phyloP scores from a whole-genome alignment of 2,113 vertebrate species.

The Argyrosomus japonicus region DNA sequence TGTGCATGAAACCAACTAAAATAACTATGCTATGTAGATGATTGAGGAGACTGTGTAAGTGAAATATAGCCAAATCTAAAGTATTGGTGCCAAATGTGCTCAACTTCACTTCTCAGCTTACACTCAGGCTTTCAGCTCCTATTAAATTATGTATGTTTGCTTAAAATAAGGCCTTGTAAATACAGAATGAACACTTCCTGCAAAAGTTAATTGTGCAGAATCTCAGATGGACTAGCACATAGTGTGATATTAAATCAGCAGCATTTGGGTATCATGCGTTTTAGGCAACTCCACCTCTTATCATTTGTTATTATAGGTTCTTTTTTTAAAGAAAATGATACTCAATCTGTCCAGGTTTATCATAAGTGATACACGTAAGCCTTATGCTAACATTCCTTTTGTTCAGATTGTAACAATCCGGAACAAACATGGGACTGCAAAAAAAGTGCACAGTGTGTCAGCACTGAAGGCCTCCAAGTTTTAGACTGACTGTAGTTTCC shows the following conservation, averaged over 20 bases:
- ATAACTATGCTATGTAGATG: background rate
- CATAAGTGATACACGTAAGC: background rate
- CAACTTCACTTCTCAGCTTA: background rate
- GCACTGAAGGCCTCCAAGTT: background rate
- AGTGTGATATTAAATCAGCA: background rate
- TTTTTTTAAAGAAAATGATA: background rate
- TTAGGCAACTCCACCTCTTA: background rate
- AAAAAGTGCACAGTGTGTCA: background rate
- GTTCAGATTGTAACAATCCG: background rate
- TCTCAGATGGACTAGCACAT: background rate
- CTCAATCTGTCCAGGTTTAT: background rate
- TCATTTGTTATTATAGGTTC: background rate
- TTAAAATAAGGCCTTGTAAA: background rate
- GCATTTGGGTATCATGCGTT: background rate
- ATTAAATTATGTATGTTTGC: background rate
- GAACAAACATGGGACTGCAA: background rate
- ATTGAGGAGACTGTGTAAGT: background rate
- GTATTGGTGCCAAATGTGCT: background rate
- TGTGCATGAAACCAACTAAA: background rate
- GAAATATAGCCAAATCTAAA: background rate
- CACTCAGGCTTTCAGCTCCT: background rate
- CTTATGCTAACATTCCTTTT: background rate
- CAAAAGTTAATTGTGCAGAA: background rate
- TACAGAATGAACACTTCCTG: background rate
- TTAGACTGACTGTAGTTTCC: constrained; percentile 17